These are phyloP conservation scores for Piscicola geometra DNA, from an alignment of 2,888 invertebrate species.

Conservation along the genomic window DNA sequence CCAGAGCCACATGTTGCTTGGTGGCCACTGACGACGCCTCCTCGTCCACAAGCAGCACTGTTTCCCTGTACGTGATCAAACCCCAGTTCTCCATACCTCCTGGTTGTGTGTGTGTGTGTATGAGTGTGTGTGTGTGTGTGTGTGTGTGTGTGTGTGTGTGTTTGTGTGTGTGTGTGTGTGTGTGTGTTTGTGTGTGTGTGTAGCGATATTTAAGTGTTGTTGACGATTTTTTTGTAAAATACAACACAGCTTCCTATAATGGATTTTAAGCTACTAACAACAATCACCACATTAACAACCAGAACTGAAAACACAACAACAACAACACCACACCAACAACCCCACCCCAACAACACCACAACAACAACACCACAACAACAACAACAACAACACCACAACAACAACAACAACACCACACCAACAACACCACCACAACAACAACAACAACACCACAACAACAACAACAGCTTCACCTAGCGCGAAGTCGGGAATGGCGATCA, in stretches of 20 bases:
- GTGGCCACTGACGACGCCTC: constrained; percentile 74
- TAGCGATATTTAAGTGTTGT: too few relatives aligned
- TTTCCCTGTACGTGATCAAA: constrained; percentile 84
- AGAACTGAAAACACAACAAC: background rate
- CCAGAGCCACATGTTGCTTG: constrained; percentile 64
- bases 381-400: background rate
- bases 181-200: too few relatives aligned
- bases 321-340: background rate
- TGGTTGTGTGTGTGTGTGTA: background rate
- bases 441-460: too few relatives aligned
- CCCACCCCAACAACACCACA: background rate
- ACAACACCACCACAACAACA: background rate
- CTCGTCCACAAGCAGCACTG: constrained; percentile 81
- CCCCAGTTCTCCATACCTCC: constrained; percentile 99
- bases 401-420: background rate
- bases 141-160: too few relatives aligned
- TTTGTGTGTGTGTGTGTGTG: too few relatives aligned
- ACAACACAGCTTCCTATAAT: background rate
- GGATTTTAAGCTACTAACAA: background rate
- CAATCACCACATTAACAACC: background rate
- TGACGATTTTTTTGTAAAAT: background rate
- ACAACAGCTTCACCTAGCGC: constrained; percentile 64
- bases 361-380: too few relatives aligned
- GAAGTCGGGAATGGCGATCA: constrained; percentile 92
- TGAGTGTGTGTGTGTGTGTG: background rate